phyloP scores from a whole-genome alignment of 2,113 vertebrate genomes.

The Uria aalge region DNA sequence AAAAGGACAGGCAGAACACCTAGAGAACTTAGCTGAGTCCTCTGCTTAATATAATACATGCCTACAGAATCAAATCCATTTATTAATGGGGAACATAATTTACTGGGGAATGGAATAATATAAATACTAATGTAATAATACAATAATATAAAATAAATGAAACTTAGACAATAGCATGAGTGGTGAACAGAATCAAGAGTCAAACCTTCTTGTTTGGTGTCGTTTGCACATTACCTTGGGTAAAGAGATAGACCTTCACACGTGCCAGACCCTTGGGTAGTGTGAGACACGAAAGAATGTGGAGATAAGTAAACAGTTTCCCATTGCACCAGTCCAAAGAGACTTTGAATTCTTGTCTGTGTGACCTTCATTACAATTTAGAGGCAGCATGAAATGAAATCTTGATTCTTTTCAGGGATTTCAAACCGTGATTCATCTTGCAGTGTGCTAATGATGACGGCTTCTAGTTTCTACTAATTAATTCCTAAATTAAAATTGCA shows the following conservation, averaged over 20 bases:
- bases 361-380: background rate
- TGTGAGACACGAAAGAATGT: background rate
- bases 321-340: background rate
- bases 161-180: background rate
- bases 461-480: background rate
- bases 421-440: background rate
- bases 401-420: background rate
- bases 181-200: background rate
- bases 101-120: background rate
- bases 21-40: background rate
- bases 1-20: background rate
- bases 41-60: background rate
- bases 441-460: background rate
- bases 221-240: background rate
- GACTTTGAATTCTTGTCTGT: background rate
- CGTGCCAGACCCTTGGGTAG: background rate
- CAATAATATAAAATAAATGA: background rate
- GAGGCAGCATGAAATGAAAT: background rate
- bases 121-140: background rate
- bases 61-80: background rate
- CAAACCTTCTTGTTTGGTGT: background rate
- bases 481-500: background rate
- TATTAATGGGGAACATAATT: background rate
- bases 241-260: background rate
- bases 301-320: background rate